Conservation (phyloP, 1,140 invertebrate genomes). For the Nasonia longicornis region DNA sequence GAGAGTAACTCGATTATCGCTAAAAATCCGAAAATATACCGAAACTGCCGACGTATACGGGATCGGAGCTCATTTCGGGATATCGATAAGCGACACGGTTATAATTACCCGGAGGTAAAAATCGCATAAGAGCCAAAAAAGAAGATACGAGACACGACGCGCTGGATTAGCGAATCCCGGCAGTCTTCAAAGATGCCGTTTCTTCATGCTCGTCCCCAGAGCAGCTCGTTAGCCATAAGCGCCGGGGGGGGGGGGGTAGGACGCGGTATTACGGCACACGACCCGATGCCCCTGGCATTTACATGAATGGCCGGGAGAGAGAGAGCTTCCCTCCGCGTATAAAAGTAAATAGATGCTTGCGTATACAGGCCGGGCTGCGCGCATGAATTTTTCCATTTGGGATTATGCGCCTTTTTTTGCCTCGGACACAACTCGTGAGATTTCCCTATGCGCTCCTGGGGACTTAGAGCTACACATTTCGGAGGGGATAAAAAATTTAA, state of each 20-base stretch:
- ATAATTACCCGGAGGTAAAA: no score
- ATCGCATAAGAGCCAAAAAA: no score
- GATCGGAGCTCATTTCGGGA: no score
- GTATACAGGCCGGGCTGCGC: not conserved
- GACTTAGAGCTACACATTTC: not conserved
- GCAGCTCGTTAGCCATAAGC: conserved; percentile 27
- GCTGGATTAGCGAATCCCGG: not conserved
- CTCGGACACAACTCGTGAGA: not conserved
- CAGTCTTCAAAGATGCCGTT: conserved; percentile 17
- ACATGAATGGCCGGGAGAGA: conserved; percentile 4
- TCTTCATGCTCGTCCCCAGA: not conserved
- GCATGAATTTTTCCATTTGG: conserved; percentile 34
- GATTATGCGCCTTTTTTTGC: conserved; percentile 18
- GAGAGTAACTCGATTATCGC: no score
- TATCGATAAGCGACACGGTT: no score
- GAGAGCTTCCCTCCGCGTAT: not conserved
- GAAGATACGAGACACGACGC: no score
- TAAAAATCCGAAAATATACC: no score
- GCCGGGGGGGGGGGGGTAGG: not conserved
- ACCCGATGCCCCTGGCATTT: conserved; percentile 25
- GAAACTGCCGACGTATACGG: no score
- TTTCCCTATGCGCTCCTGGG: not conserved
- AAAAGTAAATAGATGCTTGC: conserved; percentile 26
- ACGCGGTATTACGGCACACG: conserved; percentile 5
- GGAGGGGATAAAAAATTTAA: not conserved